These are phyloP conservation scores for Agonum fuliginosum DNA, from an alignment of 2,888 invertebrate species.

Conservation along the genomic window DNA sequence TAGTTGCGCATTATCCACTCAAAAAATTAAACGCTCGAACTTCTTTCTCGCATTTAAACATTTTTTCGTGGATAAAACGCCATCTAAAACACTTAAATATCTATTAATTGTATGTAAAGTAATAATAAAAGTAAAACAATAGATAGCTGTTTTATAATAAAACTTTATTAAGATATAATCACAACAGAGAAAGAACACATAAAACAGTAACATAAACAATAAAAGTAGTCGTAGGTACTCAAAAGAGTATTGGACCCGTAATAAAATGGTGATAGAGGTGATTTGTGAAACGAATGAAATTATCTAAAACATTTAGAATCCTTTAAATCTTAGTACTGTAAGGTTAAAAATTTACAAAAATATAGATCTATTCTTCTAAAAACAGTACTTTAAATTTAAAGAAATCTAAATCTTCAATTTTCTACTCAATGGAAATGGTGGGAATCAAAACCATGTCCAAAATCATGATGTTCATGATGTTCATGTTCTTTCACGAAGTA, in stretches of 20 bases:
- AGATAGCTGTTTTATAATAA: too few relatives aligned
- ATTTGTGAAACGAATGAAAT: neutral
- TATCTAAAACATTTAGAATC: neutral
- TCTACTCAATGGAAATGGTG: neutral
- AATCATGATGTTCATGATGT: slow-evolving; percentile 46
- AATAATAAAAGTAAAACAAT: too few relatives aligned
- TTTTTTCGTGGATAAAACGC: too few relatives aligned
- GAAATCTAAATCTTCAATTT: neutral
- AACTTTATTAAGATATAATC: neutral
- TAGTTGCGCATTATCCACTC: too few relatives aligned
- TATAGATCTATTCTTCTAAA: neutral
- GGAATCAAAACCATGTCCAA: neutral
- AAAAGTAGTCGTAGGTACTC: neutral
- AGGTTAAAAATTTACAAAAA: neutral
- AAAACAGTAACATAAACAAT: too few relatives aligned
- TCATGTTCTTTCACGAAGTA: slow-evolving; percentile 65
- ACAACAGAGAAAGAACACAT: neutral
- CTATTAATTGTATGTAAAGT: too few relatives aligned
- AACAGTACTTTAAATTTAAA: neutral
- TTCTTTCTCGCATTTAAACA: too few relatives aligned
- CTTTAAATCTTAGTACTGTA: neutral
- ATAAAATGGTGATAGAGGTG: neutral
- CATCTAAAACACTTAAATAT: too few relatives aligned
- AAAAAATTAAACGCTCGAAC: too few relatives aligned
- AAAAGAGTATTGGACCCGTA: neutral